A percentile compares a stretch with the other conserved stretches of the same genome.
These are phyloP conservation scores for Leptopilina drosophilae DNA, from an alignment of 2,888 invertebrate species.

Conservation along the genomic window DNA sequence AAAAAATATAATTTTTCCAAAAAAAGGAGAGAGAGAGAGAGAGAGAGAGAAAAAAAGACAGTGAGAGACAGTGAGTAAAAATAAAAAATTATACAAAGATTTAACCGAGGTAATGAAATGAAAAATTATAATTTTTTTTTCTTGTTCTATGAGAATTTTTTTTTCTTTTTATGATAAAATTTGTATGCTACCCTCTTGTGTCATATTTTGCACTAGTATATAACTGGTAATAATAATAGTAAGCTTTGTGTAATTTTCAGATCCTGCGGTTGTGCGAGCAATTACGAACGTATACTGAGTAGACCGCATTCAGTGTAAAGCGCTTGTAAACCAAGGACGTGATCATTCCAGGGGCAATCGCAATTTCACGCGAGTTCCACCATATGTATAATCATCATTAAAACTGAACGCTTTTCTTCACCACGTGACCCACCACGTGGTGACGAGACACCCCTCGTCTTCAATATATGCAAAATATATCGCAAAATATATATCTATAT, in stretches of 20 bases:
- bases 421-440: constrained; percentile 17
- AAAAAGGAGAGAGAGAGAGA: background rate
- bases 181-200: background rate
- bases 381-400: constrained; percentile 16
- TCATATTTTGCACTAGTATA: constrained; percentile 5
- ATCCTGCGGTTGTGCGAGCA: constrained; percentile 17
- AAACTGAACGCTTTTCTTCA: constrained; percentile 21
- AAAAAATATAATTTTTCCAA: background rate
- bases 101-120: no score
- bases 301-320: constrained; percentile 1
- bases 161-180: background rate
- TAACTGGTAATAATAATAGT: constrained; percentile 4
- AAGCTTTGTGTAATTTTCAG: constrained; percentile 22
- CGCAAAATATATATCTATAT: background rate
- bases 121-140: no score
- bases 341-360: constrained; percentile 22
- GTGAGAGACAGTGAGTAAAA: no score
- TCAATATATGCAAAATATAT: background rate
- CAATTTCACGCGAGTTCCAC: constrained; percentile 33
- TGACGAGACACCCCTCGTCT: constrained; percentile 25
- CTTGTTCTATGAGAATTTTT: background rate
- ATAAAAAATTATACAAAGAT: no score
- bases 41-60: no score
- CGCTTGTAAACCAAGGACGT: constrained; percentile 28
- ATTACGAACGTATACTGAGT: constrained; percentile 7